These are phyloP conservation scores for Flexamia atlantica DNA, from an alignment of 2,888 invertebrate genomes.

Conservation along the genomic window DNA sequence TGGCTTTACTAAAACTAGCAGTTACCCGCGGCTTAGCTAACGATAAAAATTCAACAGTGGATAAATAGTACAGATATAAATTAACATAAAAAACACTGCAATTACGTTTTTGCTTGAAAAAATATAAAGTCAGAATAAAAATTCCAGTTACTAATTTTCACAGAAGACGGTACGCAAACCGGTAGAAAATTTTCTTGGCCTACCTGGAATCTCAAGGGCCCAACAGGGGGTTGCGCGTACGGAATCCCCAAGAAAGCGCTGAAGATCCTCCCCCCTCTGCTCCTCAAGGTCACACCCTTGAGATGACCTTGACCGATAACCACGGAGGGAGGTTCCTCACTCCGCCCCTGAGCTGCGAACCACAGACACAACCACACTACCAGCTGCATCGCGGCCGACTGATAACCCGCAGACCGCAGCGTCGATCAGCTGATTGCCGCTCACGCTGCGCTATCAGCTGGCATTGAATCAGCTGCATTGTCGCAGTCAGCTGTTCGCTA, in stretches of 20 bases:
- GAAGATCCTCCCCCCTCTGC: constrained; percentile 5
- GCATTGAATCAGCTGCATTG: constrained; percentile 6
- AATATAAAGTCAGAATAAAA: too few relatives aligned
- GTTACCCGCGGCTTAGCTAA: too few relatives aligned
- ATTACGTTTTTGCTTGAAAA: too few relatives aligned
- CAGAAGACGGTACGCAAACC: too few relatives aligned
- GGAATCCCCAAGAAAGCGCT: constrained; percentile 20
- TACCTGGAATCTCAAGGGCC: constrained; percentile 14
- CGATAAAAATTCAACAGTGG: too few relatives aligned
- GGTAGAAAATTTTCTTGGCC: too few relatives aligned
- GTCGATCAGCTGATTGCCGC: not conserved
- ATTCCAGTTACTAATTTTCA: too few relatives aligned
- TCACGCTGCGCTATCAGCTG: not conserved
- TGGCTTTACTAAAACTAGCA: too few relatives aligned
- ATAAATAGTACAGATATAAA: too few relatives aligned
- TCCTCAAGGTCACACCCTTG: not conserved
- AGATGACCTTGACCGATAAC: constrained; percentile 32
- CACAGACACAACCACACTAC: not conserved
- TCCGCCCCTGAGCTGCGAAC: not conserved
- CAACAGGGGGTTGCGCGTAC: constrained; percentile 23
- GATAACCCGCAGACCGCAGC: not conserved
- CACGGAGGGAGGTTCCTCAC: not conserved
- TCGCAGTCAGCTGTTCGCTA: constrained; percentile 13
- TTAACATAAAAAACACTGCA: too few relatives aligned
- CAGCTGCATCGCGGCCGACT: constrained; percentile 12